Conservation (phyloP, 2,113 vertebrate species). For the Lasiurus cinereus region DNA sequence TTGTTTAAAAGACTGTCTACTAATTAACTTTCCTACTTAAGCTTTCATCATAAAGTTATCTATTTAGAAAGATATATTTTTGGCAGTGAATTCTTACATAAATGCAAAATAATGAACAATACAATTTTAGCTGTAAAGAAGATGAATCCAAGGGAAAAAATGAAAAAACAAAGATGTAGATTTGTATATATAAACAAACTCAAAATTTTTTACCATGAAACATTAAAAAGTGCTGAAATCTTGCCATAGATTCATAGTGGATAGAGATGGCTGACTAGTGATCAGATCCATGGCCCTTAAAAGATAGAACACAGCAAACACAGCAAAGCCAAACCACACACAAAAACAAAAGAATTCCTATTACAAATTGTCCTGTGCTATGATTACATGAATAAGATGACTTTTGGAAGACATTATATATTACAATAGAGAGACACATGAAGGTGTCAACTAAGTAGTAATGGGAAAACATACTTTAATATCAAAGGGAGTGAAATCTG, state of each 20-base stretch:
- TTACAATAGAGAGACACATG: neutral
- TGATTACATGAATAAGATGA: neutral
- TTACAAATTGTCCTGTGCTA: conserved; percentile 50
- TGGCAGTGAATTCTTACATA: conserved; percentile 14
- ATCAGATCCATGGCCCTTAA: conserved; percentile 37
- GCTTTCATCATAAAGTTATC: conserved; percentile 10
- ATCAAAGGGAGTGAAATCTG: conserved; percentile 13
- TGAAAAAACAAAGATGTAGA: conserved; percentile 22
- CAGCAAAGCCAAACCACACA: conserved; percentile 57
- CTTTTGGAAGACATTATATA: conserved; percentile 34
- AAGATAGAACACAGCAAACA: conserved; percentile 31
- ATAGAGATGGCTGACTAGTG: neutral
- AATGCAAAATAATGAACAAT: conserved; percentile 56
- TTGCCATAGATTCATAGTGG: neutral
- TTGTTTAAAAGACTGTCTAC: conserved; percentile 25
- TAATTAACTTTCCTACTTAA: conserved; percentile 45
- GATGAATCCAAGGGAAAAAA: conserved; percentile 26
- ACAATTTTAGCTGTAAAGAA: conserved; percentile 26
- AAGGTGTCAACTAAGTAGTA: neutral
- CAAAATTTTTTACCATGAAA: conserved; percentile 26
- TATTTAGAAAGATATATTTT: conserved; percentile 50
- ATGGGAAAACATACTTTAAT: conserved; percentile 42
- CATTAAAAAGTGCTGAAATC: conserved; percentile 31
- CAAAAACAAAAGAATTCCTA: conserved; percentile 22
- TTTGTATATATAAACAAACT: conserved; percentile 18